These are phyloP conservation scores for Ceyx cyanopectus DNA, from an alignment of 2,113 vertebrate genomes.

Conservation along the genomic window DNA sequence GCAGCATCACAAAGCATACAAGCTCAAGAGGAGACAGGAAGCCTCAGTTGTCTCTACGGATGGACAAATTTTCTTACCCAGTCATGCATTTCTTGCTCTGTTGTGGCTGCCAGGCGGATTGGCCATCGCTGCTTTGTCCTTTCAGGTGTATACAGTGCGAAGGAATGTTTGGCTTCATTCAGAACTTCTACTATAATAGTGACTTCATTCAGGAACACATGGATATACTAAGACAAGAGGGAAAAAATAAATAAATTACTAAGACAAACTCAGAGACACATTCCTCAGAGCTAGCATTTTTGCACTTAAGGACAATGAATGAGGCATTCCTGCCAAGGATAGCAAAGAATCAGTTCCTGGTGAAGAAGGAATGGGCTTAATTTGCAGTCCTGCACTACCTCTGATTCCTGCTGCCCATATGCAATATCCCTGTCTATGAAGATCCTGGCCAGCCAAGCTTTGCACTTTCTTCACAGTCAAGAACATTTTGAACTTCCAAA, in stretches of 20 bases:
- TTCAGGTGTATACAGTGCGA: constrained; percentile 94
- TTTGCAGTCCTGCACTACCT: background rate
- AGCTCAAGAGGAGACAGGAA: background rate
- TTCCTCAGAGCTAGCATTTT: background rate
- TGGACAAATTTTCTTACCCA: constrained; percentile 81
- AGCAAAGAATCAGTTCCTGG: background rate
- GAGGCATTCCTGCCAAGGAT: background rate
- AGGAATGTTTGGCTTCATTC: constrained; percentile 91
- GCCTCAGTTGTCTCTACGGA: background rate
- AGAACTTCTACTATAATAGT: constrained; percentile 93
- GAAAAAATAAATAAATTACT: background rate
- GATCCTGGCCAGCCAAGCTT: background rate
- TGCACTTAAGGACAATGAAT: background rate
- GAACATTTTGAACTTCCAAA: background rate
- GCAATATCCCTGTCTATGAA: background rate
- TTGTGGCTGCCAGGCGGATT: constrained; percentile 87
- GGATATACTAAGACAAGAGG: constrained; percentile 86
- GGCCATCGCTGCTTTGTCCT: constrained; percentile 94
- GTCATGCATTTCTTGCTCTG: constrained; percentile 95
- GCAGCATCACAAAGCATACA: background rate
- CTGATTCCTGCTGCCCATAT: background rate
- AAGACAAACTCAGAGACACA: background rate
- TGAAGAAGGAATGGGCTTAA: background rate
- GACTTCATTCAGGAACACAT: constrained; percentile 94
- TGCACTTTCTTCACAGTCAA: background rate